A percentile compares a stretch with the other conserved stretches of the same genome.
phyloP scores from a whole-genome alignment of 2,888 invertebrate species.

The Sarcophaga variegata region DNA sequence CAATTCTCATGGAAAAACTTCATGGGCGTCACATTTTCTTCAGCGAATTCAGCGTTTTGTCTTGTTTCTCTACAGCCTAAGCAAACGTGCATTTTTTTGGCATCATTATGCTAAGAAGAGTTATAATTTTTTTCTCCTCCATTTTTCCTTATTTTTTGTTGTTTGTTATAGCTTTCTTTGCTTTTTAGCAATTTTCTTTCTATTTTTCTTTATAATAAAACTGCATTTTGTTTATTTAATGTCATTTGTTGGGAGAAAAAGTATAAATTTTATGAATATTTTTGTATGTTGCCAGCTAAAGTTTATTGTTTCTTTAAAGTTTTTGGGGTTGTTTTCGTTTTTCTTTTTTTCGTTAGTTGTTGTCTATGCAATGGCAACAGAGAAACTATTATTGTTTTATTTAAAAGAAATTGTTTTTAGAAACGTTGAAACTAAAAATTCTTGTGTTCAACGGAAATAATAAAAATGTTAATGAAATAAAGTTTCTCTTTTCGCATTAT shows the following conservation, averaged over 20 bases:
- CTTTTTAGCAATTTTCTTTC: background rate
- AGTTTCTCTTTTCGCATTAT: conserved; percentile 23
- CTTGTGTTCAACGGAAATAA: conserved; percentile 52
- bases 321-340: background rate
- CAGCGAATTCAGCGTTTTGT: background rate
- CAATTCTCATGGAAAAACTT: conserved; percentile 29
- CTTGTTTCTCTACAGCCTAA: background rate
- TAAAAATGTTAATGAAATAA: conserved; percentile 65
- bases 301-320: conserved; percentile 22
- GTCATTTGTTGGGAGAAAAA: conserved; percentile 34
- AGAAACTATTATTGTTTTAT: background rate
- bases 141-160: background rate
- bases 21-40: conserved; percentile 54
- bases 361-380: background rate
- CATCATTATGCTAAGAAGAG: background rate
- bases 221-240: conserved; percentile 67
- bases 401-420: background rate
- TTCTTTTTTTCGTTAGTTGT: background rate
- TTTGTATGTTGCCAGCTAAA: conserved; percentile 23
- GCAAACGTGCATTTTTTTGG: background rate
- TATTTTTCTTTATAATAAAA: conserved; percentile 46
- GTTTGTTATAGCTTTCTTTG: background rate
- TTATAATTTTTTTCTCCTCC: background rate
- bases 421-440: background rate
- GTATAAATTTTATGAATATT: conserved; percentile 22